Evolutionary conservation across 2,888 invertebrate genomes (phyloP).

Genomic region (Augochlorella aurata): DNA sequence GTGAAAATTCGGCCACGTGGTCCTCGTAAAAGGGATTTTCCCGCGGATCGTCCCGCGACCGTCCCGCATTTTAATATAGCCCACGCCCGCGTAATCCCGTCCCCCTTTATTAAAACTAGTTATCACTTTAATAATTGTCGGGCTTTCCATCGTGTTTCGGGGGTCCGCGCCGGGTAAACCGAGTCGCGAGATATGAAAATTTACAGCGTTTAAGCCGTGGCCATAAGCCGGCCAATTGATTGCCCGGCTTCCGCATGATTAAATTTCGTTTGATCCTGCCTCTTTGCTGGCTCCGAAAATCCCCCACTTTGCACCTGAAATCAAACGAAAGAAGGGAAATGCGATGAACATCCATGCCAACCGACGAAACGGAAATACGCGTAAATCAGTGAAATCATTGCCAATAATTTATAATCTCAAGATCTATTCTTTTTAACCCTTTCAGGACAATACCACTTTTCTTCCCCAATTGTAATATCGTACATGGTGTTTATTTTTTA

Average conservation of each 20-base stretch:
- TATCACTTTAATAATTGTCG: slow-evolving; percentile 55
- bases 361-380: not conserved
- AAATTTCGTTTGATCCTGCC: slow-evolving; percentile 38
- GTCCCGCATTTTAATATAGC: slow-evolving; percentile 46
- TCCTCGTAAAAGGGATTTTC: slow-evolving; percentile 35
- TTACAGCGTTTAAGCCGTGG: slow-evolving; percentile 25
- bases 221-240: slow-evolving; percentile 41
- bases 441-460: too few relatives aligned
- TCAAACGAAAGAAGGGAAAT: not conserved
- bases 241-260: slow-evolving; percentile 26
- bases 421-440: too few relatives aligned
- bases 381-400: not conserved
- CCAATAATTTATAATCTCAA: too few relatives aligned
- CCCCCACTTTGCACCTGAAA: not conserved
- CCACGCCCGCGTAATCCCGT: slow-evolving; percentile 18
- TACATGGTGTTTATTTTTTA: too few relatives aligned
- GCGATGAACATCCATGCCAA: not conserved
- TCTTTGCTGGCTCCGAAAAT: not conserved
- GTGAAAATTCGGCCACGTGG: slow-evolving; percentile 36
- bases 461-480: too few relatives aligned
- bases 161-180: not conserved
- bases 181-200: slow-evolving; percentile 23
- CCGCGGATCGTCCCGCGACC: slow-evolving; percentile 26
- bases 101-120: slow-evolving; percentile 53
- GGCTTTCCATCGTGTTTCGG: slow-evolving; percentile 19